These are phyloP conservation scores for Boleophthalmus pectinirostris DNA, from an alignment of 2,113 vertebrate genomes.

Conservation along the genomic window DNA sequence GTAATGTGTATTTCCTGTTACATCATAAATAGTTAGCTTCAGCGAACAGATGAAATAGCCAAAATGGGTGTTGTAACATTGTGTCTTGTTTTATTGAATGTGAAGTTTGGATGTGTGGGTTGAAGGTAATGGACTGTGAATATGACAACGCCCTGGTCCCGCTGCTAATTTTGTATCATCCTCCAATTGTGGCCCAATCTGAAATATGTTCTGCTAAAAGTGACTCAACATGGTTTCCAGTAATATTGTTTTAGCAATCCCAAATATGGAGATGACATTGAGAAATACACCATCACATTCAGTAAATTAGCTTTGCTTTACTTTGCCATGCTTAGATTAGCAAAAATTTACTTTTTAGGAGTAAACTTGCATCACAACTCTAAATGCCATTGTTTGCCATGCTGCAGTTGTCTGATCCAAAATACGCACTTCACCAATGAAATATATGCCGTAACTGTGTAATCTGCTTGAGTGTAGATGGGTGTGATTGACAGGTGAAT, in stretches of 20 bases:
- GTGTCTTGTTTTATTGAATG: slow-evolving; percentile 48
- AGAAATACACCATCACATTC: not conserved
- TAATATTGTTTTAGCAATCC: not conserved
- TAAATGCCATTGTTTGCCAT: not conserved
- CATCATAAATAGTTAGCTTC: slow-evolving; percentile 39
- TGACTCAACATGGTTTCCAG: slow-evolving; percentile 64
- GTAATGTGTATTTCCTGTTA: slow-evolving; percentile 60
- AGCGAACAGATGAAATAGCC: slow-evolving; percentile 23
- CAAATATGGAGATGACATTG: not conserved
- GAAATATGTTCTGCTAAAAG: slow-evolving; percentile 57
- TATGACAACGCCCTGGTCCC: slow-evolving; percentile 61
- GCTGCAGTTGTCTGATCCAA: too few relatives aligned
- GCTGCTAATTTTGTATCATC: slow-evolving; percentile 59
- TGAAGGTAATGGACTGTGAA: slow-evolving; percentile 62
- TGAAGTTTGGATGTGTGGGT: slow-evolving; percentile 45
- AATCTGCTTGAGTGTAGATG: too few relatives aligned
- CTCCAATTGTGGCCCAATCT: slow-evolving; percentile 65
- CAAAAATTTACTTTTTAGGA: not conserved
- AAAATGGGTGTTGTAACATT: slow-evolving; percentile 40
- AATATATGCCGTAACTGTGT: too few relatives aligned
- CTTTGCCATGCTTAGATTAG: too few relatives aligned
- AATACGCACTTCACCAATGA: too few relatives aligned
- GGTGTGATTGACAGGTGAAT: too few relatives aligned
- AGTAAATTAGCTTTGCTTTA: not conserved
- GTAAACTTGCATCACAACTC: not conserved